Evolutionary conservation across 1,140 invertebrate species (phyloP), one percentile per base, ranked within the genome.

Genomic region (Coboldia fuscipes): DNA sequence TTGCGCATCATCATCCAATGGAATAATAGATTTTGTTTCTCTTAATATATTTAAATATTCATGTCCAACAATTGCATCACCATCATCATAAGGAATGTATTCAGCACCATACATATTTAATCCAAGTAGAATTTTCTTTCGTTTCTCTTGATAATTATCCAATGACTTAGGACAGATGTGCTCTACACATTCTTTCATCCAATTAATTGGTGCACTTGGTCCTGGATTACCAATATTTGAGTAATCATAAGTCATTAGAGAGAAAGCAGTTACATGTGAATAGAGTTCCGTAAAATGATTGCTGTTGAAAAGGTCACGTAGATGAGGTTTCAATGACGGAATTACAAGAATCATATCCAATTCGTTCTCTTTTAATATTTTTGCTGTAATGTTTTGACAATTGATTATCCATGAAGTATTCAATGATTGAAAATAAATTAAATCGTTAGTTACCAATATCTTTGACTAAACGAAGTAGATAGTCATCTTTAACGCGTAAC

Each of bases 241-340:
- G 56, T 73, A 94, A 54, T 96, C 90, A 55, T 96, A 96, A 1
- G 86, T 93, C 86, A 93, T 92, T 1, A 96, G 61, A 26, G 84
- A 90, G 50, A 94, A 89, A 33, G 70, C 75, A 46, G 77, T 74
- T 2, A 94, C 65, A 54, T 75, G 60, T 19, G 74, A 65, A 42
- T 73, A 70, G 10, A 94, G 61, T 27, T 65, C 62, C 43, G 81
- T 70, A 57, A 89, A 85, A 41, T 88, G 69, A 37, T 75, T 58
- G 38, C 70, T 62, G 17, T 63, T 63, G 59, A 94, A 86, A 45
- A 83, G 65, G 42, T 79, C 72, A 33, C 57, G 57, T 4, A 58
- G 52, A 39, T 71, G 74, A 44, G 71, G 69, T 43, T 70, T 58
- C 29, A 61, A 72, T 15, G 89, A 85, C 21, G 88, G 88, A 42